Conservation (phyloP, 2,113 vertebrate genomes). For the human region GRCh38 chr14:99413501-99414000, state of each 20-base stretch:
- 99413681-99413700: slow-evolving; percentile 45
- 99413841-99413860: background rate
- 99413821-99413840: background rate
- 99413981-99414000: slow-evolving; percentile 89
- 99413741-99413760: slow-evolving; percentile 6
- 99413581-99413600: slow-evolving; percentile 12
- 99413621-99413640: background rate
- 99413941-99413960: slow-evolving; percentile 80
- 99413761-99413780: slow-evolving; percentile 9
- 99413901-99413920: slow-evolving; percentile 97
- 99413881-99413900: slow-evolving; percentile 98
- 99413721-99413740: slow-evolving; percentile 50
- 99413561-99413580: slow-evolving; percentile 46
- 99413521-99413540: slow-evolving; percentile 14
- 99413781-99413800: background rate
- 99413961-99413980: slow-evolving; percentile 76
- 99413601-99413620: background rate
- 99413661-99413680: background rate
- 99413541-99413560: background rate
- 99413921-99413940: slow-evolving; percentile 96
- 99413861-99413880: slow-evolving; percentile 92
- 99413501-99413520: background rate
- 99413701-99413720: slow-evolving; percentile 33
- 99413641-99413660: slow-evolving; percentile 5
- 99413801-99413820: background rate